Evolutionary conservation across 1,140 invertebrate genomes (phyloP).

Genomic region (Drosophila punjabiensis): DNA sequence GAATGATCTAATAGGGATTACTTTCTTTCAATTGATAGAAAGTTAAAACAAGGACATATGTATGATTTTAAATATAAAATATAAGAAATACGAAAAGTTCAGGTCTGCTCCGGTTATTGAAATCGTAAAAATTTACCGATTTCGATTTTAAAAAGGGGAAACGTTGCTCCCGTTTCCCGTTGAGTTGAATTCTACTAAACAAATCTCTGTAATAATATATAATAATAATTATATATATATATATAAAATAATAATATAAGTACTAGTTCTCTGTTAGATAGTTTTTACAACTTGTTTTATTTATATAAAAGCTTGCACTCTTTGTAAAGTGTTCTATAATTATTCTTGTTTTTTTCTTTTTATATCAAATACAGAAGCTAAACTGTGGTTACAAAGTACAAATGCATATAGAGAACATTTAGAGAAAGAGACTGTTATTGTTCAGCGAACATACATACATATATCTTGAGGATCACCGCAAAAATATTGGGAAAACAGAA

Average conservation of each 20-base stretch:
- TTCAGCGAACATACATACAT: neutral
- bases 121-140: too few species aligned
- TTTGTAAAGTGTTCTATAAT: neutral
- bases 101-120: too few species aligned
- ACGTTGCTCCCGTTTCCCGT: too few species aligned
- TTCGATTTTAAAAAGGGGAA: too few species aligned
- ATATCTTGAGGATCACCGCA: conserved; percentile 7
- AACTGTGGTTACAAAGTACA: conserved; percentile 3
- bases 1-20: neutral
- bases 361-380: neutral
- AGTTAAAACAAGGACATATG: neutral
- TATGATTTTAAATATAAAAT: neutral
- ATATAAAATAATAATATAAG: too few species aligned
- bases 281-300: neutral
- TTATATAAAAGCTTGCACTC: neutral
- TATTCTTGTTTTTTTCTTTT: neutral
- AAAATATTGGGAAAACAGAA: conserved; percentile 40
- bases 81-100: neutral
- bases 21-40: neutral
- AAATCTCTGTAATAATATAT: neutral
- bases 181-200: too few species aligned
- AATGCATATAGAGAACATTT: neutral
- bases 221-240: too few species aligned
- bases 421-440: neutral
- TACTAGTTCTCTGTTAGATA: neutral